phyloP scores from a whole-genome alignment of 2,113 vertebrate genomes.

The Merops nubicus region DNA sequence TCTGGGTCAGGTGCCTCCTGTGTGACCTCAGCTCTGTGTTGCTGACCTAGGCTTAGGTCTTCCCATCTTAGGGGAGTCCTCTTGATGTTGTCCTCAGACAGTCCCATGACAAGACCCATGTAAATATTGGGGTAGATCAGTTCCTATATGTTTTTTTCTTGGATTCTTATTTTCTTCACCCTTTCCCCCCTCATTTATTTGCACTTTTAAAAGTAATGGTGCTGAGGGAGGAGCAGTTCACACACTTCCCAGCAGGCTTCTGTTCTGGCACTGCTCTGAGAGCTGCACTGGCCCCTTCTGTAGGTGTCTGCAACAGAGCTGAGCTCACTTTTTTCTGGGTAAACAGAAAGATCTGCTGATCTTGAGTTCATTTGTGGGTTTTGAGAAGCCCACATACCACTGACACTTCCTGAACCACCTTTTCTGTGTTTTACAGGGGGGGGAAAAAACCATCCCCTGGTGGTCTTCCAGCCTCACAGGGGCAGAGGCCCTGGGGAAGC shows the following conservation, averaged over 20 bases:
- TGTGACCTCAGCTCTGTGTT: neutral
- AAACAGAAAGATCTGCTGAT: neutral
- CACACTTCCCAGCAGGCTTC: neutral
- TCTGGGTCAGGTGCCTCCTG: neutral
- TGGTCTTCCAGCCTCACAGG: neutral
- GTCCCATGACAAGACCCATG: neutral
- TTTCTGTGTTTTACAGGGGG: neutral
- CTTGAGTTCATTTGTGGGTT: neutral
- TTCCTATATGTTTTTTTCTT: neutral
- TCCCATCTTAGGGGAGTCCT: neutral
- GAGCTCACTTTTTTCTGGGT: neutral
- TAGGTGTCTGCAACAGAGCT: neutral
- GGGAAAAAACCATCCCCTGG: no score
- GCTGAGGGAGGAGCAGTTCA: neutral
- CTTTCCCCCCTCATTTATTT: neutral
- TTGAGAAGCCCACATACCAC: neutral
- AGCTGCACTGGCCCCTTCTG: neutral
- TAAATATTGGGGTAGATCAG: neutral
- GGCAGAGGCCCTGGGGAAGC: neutral
- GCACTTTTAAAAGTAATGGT: neutral
- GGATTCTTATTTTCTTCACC: neutral
- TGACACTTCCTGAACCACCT: neutral
- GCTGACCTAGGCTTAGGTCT: neutral
- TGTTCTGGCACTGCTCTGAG: neutral
- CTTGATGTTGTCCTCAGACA: neutral